Evolutionary conservation across 2,888 invertebrate species (phyloP).

Genomic region (Gerosis bhagava): DNA sequence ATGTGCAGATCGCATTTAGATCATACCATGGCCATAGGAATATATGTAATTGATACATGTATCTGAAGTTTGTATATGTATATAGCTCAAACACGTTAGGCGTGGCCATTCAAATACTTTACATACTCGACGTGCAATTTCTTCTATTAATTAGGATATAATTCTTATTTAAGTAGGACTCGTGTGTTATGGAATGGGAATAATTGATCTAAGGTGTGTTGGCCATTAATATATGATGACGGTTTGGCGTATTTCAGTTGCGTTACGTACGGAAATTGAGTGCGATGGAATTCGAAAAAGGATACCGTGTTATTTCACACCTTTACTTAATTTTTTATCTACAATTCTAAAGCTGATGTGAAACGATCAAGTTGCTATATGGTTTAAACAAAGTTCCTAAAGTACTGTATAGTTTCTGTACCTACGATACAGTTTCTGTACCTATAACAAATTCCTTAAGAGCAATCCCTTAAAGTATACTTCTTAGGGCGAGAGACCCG

Average conservation of each 20-base stretch:
- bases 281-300: slow-evolving; percentile 4
- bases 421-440: no score
- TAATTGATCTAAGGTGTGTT: slow-evolving; percentile 26
- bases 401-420: no score
- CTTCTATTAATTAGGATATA: slow-evolving; percentile 33
- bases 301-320: slow-evolving; percentile 18
- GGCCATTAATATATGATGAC: slow-evolving; percentile 15
- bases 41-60: slow-evolving; percentile 66
- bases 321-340: no score
- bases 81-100: no score
- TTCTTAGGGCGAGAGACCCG: no score
- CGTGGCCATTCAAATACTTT: slow-evolving; percentile 23
- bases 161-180: slow-evolving; percentile 30
- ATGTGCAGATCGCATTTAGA: slow-evolving; percentile 53
- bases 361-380: no score
- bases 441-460: no score
- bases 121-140: slow-evolving; percentile 28
- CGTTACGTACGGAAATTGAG: slow-evolving; percentile 10
- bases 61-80: slow-evolving; percentile 43
- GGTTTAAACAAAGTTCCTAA: no score
- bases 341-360: no score
- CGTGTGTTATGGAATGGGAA: slow-evolving; percentile 24
- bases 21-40: slow-evolving; percentile 61
- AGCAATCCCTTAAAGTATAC: no score
- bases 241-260: slow-evolving; percentile 4